phyloP scores from a whole-genome alignment of 2,797 vertebrate genomes.

The Thaleichthys pacificus region DNA sequence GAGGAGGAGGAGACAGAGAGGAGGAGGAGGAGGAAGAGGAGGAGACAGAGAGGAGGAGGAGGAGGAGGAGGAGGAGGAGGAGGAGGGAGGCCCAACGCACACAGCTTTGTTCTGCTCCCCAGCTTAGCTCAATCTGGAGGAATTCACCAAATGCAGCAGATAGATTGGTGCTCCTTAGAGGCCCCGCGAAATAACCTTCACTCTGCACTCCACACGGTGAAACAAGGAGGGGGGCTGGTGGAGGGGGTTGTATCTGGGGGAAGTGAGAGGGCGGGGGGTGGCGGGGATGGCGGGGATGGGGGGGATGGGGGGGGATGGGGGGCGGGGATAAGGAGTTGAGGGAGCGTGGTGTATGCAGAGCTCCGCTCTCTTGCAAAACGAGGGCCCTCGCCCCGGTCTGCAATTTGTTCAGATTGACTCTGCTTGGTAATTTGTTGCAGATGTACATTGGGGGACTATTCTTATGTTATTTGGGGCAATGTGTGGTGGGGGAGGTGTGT shows the following conservation, averaged over 20 bases:
- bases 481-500: constrained; percentile 42
- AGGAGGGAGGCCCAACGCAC: constrained; percentile 54
- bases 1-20: constrained; percentile 38
- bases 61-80: constrained; percentile 14
- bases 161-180: constrained; percentile 85
- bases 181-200: constrained; percentile 86
- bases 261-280: not conserved
- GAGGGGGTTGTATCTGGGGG: constrained; percentile 18
- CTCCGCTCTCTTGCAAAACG: constrained; percentile 82
- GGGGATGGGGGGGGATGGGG: not conserved
- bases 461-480: constrained; percentile 70
- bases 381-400: constrained; percentile 73
- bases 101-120: constrained; percentile 86
- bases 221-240: not conserved
- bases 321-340: constrained; percentile 76
- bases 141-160: constrained; percentile 88
- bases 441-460: constrained; percentile 74
- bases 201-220: constrained; percentile 69
- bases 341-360: constrained; percentile 72
- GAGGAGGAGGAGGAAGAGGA: constrained; percentile 59
- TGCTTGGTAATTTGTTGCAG: constrained; percentile 84
- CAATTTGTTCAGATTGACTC: constrained; percentile 81
- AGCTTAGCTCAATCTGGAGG: constrained; percentile 83
- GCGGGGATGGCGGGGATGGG: constrained; percentile 7
- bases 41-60: too few species aligned